phyloP scores from a whole-genome alignment of 1,140 invertebrate genomes.

The Drosophila elegans region DNA sequence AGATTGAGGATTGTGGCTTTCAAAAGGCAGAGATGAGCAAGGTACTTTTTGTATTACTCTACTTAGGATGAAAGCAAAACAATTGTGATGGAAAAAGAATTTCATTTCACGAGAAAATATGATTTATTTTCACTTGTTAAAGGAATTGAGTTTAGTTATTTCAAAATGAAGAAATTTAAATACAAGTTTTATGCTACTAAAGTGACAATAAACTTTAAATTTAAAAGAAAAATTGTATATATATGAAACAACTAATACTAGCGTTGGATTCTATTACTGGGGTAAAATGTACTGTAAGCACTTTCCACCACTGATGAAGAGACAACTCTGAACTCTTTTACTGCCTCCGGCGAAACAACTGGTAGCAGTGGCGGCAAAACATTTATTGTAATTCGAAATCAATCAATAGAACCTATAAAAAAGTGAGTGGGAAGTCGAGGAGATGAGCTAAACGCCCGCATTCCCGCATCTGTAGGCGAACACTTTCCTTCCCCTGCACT shows the following conservation, averaged over 20 bases:
- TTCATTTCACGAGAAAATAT: too few species aligned
- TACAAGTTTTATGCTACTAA: too few species aligned
- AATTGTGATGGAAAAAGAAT: too few species aligned
- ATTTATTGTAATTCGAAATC: slow-evolving; percentile 77
- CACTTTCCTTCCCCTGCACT: slow-evolving; percentile 27
- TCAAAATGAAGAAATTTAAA: too few species aligned
- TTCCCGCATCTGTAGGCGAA: slow-evolving; percentile 24
- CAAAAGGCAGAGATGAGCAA: background rate
- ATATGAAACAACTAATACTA: too few species aligned
- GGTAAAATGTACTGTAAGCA: background rate
- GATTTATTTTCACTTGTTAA: too few species aligned
- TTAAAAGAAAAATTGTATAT: too few species aligned
- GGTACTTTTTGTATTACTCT: background rate
- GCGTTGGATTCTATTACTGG: too few species aligned
- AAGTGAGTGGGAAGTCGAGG: slow-evolving; percentile 21
- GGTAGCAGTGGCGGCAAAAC: slow-evolving; percentile 27
- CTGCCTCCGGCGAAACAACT: slow-evolving; percentile 17
- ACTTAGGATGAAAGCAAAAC: background rate
- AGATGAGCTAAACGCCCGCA: slow-evolving; percentile 10
- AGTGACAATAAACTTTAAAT: too few species aligned
- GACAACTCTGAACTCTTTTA: slow-evolving; percentile 18
- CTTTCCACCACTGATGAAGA: background rate
- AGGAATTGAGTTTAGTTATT: too few species aligned
- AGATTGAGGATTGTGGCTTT: slow-evolving; percentile 4
- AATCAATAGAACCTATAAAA: slow-evolving; percentile 72